Evolutionary conservation across 1,140 invertebrate species (phyloP).

Genomic region (Danaus melanippus): DNA sequence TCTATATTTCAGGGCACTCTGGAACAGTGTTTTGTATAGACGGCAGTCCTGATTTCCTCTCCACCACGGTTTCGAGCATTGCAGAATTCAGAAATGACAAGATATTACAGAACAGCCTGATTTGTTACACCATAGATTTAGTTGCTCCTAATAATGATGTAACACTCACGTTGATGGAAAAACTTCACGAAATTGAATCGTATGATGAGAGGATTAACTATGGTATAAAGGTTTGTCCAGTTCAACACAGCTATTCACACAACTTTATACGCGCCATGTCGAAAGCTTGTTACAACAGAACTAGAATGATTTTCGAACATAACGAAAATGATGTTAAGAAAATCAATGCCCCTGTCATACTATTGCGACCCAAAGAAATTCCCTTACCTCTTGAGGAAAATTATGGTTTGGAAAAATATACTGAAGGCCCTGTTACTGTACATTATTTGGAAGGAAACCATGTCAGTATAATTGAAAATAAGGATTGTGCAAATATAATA

Average conservation of each 20-base stretch:
- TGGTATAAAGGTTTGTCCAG: conserved; percentile 39
- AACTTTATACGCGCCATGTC: conserved; percentile 68
- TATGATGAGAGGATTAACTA: conserved; percentile 69
- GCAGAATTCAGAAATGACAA: conserved; percentile 60
- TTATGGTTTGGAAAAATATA: conserved; percentile 67
- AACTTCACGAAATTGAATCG: conserved; percentile 69
- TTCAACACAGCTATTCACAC: conserved; percentile 61
- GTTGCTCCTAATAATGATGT: conserved; percentile 71
- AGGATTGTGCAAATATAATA: conserved; percentile 75
- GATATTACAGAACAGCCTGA: conserved; percentile 71
- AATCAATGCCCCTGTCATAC: conserved; percentile 73
- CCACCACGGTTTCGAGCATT: conserved; percentile 55
- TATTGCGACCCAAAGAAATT: conserved; percentile 76
- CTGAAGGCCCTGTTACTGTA: conserved; percentile 64
- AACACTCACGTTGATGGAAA: conserved; percentile 61
- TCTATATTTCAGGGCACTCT: conserved; percentile 49
- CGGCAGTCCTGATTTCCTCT: conserved; percentile 74
- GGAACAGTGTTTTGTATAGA: conserved; percentile 74
- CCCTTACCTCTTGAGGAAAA: conserved; percentile 72
- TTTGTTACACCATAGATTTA: conserved; percentile 69
- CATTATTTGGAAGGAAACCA: conserved; percentile 81
- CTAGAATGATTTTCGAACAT: conserved; percentile 72
- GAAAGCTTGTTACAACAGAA: conserved; percentile 70
- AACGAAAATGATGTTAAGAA: conserved; percentile 55
- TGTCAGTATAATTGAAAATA: conserved; percentile 77